These are phyloP conservation scores for Poecilia picta DNA, from an alignment of 2,797 vertebrate species.

Conservation along the genomic window DNA sequence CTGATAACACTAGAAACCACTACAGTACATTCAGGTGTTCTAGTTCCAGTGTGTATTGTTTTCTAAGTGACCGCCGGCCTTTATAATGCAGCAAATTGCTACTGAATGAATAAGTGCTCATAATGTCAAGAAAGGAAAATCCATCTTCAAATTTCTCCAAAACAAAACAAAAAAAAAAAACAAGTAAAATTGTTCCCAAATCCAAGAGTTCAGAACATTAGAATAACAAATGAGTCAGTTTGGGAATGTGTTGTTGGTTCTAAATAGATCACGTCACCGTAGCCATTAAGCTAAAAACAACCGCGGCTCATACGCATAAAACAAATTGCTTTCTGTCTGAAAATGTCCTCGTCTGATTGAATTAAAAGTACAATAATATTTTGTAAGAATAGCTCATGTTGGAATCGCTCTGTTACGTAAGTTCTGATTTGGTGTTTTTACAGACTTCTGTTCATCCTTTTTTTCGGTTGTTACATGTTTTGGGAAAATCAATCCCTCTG, in stretches of 20 bases:
- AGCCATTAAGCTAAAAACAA: slow-evolving; percentile 22
- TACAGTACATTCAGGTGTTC: not conserved
- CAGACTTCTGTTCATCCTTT: not conserved
- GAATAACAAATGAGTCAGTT: slow-evolving; percentile 14
- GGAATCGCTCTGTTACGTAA: no score
- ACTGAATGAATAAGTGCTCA: not conserved
- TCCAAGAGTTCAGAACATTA: not conserved
- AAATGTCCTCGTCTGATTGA: not conserved
- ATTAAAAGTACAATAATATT: slow-evolving; percentile 2
- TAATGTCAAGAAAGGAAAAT: not conserved
- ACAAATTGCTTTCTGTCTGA: not conserved
- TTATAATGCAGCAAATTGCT: not conserved
- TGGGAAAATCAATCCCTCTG: no score
- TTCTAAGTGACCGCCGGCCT: not conserved
- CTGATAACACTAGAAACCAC: not conserved
- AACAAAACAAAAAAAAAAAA: no score
- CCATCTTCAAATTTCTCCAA: not conserved
- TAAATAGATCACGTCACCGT: slow-evolving; percentile 62
- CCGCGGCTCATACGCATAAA: slow-evolving; percentile 48
- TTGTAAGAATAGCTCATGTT: no score
- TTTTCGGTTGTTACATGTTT: no score
- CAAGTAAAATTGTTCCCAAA: no score
- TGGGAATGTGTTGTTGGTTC: slow-evolving; percentile 46
- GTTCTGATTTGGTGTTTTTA: no score
- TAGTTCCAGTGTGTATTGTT: not conserved